phyloP scores from a whole-genome alignment of 2,797 vertebrate genomes.

The Cossypha polioptera region DNA sequence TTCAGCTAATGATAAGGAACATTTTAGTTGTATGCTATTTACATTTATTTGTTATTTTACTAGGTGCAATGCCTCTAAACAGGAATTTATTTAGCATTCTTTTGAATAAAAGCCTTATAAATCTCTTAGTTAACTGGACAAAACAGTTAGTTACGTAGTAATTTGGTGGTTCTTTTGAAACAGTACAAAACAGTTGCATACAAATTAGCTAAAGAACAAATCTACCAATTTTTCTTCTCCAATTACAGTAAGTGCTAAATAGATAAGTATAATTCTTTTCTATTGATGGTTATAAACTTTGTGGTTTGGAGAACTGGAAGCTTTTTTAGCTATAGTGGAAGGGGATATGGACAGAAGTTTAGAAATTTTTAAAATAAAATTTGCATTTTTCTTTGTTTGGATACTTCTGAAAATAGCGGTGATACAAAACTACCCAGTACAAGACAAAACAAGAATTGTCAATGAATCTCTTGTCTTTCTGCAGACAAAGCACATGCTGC shows the following conservation, averaged over 20 bases:
- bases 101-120: background rate
- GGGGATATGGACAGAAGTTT: background rate
- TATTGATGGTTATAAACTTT: background rate
- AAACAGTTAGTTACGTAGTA: background rate
- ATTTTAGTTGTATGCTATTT: background rate
- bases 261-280: background rate
- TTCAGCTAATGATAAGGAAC: background rate
- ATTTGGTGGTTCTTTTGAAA: background rate
- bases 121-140: background rate
- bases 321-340: background rate
- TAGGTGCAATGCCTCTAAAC: background rate
- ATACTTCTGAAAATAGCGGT: background rate
- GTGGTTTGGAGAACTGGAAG: background rate
- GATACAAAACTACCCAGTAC: background rate
- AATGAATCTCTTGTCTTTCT: background rate
- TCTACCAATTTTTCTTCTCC: background rate
- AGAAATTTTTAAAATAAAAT: background rate
- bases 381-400: background rate
- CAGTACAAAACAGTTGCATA: background rate
- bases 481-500: conserved; percentile 87
- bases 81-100: background rate
- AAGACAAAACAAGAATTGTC: background rate
- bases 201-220: background rate
- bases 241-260: background rate
- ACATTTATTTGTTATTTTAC: background rate